phyloP scores from a whole-genome alignment of 2,797 vertebrate genomes.

The Mus spretus region DNA sequence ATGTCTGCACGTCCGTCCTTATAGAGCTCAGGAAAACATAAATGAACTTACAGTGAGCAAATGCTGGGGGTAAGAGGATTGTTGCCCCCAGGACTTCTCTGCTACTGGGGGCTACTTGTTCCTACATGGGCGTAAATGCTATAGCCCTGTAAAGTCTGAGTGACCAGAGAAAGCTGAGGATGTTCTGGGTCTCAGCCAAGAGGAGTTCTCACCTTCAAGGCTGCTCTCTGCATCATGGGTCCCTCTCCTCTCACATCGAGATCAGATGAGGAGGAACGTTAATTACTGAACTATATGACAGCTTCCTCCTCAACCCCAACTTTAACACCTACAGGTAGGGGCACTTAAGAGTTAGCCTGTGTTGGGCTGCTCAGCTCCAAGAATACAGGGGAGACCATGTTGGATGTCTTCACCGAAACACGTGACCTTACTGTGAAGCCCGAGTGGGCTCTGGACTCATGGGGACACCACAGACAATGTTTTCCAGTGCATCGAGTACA shows the following conservation, averaged over 20 bases:
- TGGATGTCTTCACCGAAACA: not conserved
- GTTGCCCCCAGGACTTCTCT: not conserved
- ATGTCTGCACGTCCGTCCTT: conserved; percentile 76
- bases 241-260: not conserved
- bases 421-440: not conserved
- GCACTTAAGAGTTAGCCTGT: not conserved
- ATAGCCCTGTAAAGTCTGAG: not conserved
- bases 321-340: not conserved
- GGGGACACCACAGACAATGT: not conserved
- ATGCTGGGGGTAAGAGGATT: not conserved
- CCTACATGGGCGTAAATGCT: not conserved
- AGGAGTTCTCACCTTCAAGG: not conserved
- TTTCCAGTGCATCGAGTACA: not conserved
- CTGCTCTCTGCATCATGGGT: not conserved
- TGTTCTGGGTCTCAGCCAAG: not conserved
- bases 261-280: not conserved
- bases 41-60: not conserved
- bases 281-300: not conserved
- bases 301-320: not conserved
- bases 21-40: conserved; percentile 19
- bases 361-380: not conserved
- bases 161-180: conserved; percentile 26
- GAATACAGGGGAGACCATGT: not conserved
- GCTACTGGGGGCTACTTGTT: not conserved
- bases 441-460: not conserved